Percentiles rank a stretch among this genome's conserved stretches.
These are phyloP conservation scores for Enteromius radiatus DNA, from an alignment of 2,797 vertebrate genomes.

Conservation along the genomic window DNA sequence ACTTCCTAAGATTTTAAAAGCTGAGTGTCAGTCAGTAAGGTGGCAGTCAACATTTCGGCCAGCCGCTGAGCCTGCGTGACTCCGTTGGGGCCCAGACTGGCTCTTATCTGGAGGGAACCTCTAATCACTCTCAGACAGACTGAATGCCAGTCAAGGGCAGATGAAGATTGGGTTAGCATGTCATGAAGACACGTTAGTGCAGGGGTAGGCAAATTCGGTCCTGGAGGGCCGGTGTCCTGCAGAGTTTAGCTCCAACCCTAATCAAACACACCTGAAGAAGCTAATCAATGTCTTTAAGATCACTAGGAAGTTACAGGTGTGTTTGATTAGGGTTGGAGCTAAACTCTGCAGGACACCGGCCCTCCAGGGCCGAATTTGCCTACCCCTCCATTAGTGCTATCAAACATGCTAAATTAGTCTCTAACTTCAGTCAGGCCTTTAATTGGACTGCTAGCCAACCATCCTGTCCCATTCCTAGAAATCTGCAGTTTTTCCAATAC, in stretches of 20 bases:
- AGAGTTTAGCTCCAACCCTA: too few species aligned
- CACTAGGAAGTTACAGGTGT: too few species aligned
- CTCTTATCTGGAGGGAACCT: conserved; percentile 28
- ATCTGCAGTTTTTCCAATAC: background rate
- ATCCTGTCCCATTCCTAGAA: background rate
- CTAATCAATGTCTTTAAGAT: too few species aligned
- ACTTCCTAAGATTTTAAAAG: background rate
- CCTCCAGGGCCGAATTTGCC: too few species aligned
- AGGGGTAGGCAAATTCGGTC: too few species aligned
- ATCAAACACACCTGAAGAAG: too few species aligned
- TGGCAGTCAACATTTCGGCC: background rate
- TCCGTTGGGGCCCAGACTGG: background rate
- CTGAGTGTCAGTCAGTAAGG: background rate
- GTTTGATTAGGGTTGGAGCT: too few species aligned
- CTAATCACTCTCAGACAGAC: conserved; percentile 47
- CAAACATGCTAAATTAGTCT: background rate
- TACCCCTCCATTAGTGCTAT: too few species aligned
- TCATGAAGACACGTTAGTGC: conserved; percentile 8
- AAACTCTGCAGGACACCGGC: too few species aligned
- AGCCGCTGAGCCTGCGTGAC: background rate
- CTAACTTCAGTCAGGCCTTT: background rate
- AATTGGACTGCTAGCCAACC: background rate
- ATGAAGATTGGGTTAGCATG: conserved; percentile 23
- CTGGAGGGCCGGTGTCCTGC: too few species aligned
- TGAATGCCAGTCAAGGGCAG: background rate